phyloP scores from a whole-genome alignment of 2,113 vertebrate genomes.

The Arizona elegans region DNA sequence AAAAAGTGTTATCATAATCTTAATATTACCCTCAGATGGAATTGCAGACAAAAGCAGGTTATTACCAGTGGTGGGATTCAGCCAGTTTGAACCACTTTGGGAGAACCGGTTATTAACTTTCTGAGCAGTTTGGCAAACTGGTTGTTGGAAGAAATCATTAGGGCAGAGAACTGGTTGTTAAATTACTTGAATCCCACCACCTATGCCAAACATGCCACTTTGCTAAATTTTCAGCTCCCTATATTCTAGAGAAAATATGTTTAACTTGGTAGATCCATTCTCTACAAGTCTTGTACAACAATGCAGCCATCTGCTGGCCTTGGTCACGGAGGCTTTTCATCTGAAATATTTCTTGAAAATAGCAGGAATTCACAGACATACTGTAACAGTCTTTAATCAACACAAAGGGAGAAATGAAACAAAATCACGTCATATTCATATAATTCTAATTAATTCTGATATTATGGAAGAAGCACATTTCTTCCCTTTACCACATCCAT shows the following conservation, averaged over 20 bases:
- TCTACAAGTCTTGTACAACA: slow-evolving; percentile 20
- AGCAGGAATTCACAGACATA: background rate
- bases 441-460: background rate
- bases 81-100: too few species aligned
- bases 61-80: background rate
- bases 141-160: too few species aligned
- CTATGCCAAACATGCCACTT: background rate
- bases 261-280: slow-evolving; percentile 1
- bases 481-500: background rate
- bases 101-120: too few species aligned
- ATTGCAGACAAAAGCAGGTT: slow-evolving; percentile 13
- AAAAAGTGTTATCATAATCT: background rate
- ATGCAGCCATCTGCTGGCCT: slow-evolving; percentile 22
- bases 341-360: background rate
- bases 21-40: slow-evolving; percentile 6
- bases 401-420: background rate
- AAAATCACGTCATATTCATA: background rate
- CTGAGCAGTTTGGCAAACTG: too few species aligned
- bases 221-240: slow-evolving; percentile 4
- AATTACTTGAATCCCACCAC: too few species aligned
- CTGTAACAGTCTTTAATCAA: background rate
- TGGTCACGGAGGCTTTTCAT: background rate
- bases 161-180: too few species aligned
- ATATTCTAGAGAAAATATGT: background rate
- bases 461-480: background rate